Base-by-base conservation (phyloP, 2,797 vertebrate species). In the Parauchenoglanis punctatus region DNA sequence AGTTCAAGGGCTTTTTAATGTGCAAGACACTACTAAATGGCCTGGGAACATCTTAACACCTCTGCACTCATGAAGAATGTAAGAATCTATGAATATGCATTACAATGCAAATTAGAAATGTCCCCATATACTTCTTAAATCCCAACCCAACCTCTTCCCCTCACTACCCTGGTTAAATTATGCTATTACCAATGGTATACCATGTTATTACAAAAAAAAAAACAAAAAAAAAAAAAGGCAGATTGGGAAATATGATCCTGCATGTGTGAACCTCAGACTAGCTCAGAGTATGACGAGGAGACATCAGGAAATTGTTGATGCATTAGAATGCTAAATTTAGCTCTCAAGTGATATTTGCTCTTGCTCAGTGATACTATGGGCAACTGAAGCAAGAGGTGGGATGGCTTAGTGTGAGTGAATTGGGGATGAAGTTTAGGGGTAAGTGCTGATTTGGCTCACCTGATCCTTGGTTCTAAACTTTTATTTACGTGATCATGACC, bases 41-140 rank as follows among this genome's bases (percentile, higher is more conserved):
- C 40, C 25, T 82, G 80, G 80, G 58, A 81, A 81, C 35, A 63
- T 63, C 23, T 63, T 25, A 65, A 49, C 25, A 82, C 80, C 12
- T 65, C 25, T 82, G 80, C 44, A 63, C 40, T 63, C 59, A 63
- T 63, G 59, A 81, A 81, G 80, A 63, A 65, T 49, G 25, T 17
- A 65, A 65, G 25, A 82, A 82, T n/a, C 59, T 28, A 82, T 82
- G 61, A 82, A 63, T 82, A 65, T 82, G 80, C 83, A 82, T 82
- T 82, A 20, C 40, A 84, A 46, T 81, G 20, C 35, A n/a, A 81
- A 81, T 81, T 4, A 4, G 2, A 81, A 81, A n/a, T 63, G 58
- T n/a, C 58, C 40, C 58, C 23, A 46, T 61, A 61, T 81, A 61
- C 78, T 81, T 25, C 40, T 44, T 81, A 11, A 44, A 61, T 63